Evolutionary conservation across 2,113 vertebrate species (phyloP).

Genomic region (Periophthalmus modestus): DNA sequence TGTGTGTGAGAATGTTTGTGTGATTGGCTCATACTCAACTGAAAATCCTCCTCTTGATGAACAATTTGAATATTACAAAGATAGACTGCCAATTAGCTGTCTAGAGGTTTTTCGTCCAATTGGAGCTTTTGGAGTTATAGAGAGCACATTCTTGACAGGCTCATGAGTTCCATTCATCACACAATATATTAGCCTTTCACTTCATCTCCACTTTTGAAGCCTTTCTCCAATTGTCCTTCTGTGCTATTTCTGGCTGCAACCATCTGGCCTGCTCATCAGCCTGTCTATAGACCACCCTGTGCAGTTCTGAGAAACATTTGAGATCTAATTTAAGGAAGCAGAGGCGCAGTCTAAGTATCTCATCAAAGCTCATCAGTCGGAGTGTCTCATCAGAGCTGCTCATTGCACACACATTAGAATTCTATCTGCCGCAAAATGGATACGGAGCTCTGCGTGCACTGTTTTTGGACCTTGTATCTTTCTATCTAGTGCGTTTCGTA

Average conservation of each 20-base stretch:
- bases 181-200: neutral
- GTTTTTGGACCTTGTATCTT: conserved; percentile 24
- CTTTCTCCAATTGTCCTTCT: neutral
- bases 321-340: conserved; percentile 10
- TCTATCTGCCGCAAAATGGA: conserved; percentile 52
- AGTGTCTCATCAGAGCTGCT: conserved; percentile 34
- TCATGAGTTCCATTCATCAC: neutral
- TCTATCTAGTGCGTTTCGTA: neutral
- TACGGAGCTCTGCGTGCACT: conserved; percentile 31
- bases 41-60: no score
- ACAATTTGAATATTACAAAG: neutral
- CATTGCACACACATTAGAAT: conserved; percentile 36
- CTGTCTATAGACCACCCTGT: neutral
- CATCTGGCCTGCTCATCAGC: neutral
- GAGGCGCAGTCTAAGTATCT: neutral
- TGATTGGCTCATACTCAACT: no score
- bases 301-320: neutral
- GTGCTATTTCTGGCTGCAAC: neutral
- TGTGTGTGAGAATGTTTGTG: neutral
- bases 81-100: neutral
- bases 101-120: neutral
- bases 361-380: conserved; percentile 17
- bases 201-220: neutral
- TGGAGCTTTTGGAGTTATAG: neutral
- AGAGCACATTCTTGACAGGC: neutral